Conservation (phyloP, 2,113 vertebrate species). For the Oceanodroma tethys region DNA sequence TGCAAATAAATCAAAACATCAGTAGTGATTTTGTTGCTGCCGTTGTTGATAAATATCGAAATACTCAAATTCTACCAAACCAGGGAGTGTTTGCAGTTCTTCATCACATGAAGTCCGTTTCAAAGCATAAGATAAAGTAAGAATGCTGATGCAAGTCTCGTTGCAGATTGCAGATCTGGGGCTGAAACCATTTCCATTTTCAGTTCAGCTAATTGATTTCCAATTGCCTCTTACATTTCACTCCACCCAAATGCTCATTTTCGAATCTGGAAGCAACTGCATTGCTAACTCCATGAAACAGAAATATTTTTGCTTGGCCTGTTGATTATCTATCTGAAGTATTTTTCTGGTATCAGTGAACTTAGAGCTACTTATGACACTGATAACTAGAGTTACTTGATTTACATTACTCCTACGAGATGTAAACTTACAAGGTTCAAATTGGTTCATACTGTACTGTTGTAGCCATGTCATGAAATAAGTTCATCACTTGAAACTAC, state of each 20-base stretch:
- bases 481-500: background rate
- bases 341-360: background rate
- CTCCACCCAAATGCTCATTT: conserved; percentile 20
- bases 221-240: conserved; percentile 20
- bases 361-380: background rate
- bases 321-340: conserved; percentile 17
- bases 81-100: background rate
- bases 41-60: background rate
- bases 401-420: background rate
- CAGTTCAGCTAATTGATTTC: conserved; percentile 34
- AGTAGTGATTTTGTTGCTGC: background rate
- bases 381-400: background rate
- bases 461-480: background rate
- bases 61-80: background rate
- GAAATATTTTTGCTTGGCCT: conserved; percentile 12
- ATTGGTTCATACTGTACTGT: background rate
- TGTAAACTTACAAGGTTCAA: background rate
- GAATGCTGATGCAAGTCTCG: background rate
- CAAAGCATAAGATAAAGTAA: background rate
- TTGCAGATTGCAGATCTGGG: background rate
- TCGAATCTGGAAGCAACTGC: background rate
- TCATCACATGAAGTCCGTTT: background rate
- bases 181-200: conserved; percentile 24
- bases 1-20: background rate
- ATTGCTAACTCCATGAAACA: background rate